Percentiles rank a stretch among this genome's conserved stretches.
Conservation (phyloP, 2,797 vertebrate species). For the Eremophila alpestris region DNA sequence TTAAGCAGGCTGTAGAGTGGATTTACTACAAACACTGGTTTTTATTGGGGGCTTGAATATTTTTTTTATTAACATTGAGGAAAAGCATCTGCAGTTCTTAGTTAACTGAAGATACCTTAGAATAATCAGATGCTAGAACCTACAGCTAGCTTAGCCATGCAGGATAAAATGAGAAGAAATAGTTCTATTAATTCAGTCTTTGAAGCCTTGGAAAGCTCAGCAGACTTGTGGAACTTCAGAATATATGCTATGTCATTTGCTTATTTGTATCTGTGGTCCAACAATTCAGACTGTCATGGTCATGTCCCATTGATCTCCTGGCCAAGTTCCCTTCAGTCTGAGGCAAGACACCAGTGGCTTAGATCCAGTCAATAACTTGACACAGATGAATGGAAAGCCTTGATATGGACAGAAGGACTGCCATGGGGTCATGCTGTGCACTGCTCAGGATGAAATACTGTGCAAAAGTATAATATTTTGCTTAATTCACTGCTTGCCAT, state of each 20-base stretch:
- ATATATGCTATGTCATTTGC: not conserved
- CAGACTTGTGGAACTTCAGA: not conserved
- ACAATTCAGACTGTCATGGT: not conserved
- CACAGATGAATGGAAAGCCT: not conserved
- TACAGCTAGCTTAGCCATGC: not conserved
- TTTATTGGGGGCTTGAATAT: not conserved
- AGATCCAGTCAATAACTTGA: not conserved
- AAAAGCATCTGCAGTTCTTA: not conserved
- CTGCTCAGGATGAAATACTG: not conserved
- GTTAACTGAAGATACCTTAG: not conserved
- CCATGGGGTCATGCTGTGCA: fast-evolving
- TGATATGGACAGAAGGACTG: not conserved
- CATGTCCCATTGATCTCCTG: not conserved
- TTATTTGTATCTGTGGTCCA: not conserved
- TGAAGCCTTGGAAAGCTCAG: not conserved
- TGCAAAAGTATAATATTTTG: not conserved
- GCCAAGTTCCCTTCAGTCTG: not conserved
- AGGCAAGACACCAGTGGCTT: not conserved
- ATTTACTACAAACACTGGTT: not conserved
- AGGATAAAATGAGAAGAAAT: not conserved
- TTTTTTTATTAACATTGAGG: not conserved
- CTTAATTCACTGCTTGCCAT: not conserved
- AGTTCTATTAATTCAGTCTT: not conserved
- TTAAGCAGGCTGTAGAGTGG: not conserved
- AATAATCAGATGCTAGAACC: not conserved